Evolutionary conservation across 2,888 invertebrate genomes (phyloP).

Genomic region (Pachymerium ferrugineum): DNA sequence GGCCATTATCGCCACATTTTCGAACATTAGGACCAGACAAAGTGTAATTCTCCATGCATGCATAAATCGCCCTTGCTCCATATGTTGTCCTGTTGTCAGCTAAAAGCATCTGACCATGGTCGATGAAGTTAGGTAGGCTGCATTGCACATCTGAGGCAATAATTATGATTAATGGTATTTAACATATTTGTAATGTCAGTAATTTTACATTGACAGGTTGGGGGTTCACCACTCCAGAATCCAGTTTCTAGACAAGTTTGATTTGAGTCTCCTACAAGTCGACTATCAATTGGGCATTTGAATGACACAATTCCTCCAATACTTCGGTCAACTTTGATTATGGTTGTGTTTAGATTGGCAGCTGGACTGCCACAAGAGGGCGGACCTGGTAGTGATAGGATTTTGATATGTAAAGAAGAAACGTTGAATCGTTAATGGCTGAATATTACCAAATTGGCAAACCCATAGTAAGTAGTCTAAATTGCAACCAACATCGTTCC

Average conservation of each 20-base stretch:
- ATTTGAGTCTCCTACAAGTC: constrained; percentile 63
- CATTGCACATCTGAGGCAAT: constrained; percentile 70
- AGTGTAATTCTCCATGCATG: constrained; percentile 78
- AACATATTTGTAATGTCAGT: too few species aligned
- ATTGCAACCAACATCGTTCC: constrained; percentile 93
- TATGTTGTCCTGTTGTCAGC: constrained; percentile 68
- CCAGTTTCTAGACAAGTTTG: constrained; percentile 68
- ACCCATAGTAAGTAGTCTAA: constrained; percentile 89
- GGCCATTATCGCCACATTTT: constrained; percentile 40
- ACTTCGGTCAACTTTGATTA: constrained; percentile 54
- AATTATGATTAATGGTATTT: too few species aligned
- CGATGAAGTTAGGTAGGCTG: constrained; percentile 58
- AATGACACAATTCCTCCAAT: constrained; percentile 64
- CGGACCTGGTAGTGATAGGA: constrained; percentile 57
- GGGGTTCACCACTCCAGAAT: constrained; percentile 75
- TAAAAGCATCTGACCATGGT: constrained; percentile 60
- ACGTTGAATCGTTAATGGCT: neutral
- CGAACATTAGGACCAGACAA: constrained; percentile 60
- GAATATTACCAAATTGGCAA: constrained; percentile 58
- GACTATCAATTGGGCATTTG: constrained; percentile 73
- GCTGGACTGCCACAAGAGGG: constrained; percentile 84
- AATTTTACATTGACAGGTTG: constrained; percentile 78
- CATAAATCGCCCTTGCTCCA: constrained; percentile 68
- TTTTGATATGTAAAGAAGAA: neutral
- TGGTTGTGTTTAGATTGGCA: constrained; percentile 68